Percentiles rank a stretch among this genome's conserved stretches.
Conservation (phyloP, 2,797 vertebrate genomes). For the Mastacembelus armatus region DNA sequence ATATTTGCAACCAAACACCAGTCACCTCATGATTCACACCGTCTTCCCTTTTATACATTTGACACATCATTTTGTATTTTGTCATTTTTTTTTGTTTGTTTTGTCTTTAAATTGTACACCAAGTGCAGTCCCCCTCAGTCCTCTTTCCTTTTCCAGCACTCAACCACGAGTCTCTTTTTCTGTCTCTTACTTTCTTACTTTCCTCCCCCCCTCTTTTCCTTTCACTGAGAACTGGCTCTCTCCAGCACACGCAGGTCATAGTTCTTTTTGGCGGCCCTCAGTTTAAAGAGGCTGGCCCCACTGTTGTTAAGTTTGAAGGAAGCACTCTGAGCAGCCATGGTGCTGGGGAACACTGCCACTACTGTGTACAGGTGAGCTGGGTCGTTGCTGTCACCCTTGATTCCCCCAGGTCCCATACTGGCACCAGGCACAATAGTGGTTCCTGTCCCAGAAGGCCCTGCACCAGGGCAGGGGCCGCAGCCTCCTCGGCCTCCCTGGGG, state of each 20-base stretch:
- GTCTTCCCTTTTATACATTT: slow-evolving; percentile 80
- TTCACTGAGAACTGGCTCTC: slow-evolving; percentile 96
- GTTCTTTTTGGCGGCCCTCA: slow-evolving; percentile 97
- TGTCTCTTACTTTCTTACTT: slow-evolving; percentile 51
- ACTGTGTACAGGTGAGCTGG: slow-evolving; percentile 97
- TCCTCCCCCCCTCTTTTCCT: slow-evolving; percentile 58
- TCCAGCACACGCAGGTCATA: slow-evolving; percentile 97
- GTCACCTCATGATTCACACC: slow-evolving; percentile 75
- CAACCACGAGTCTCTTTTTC: slow-evolving; percentile 63
- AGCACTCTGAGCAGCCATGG: slow-evolving; percentile 96
- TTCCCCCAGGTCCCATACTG: slow-evolving; percentile 77
- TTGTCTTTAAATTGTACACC: slow-evolving; percentile 71
- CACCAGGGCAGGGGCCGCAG: slow-evolving; percentile 54
- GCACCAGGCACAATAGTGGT: slow-evolving; percentile 65
- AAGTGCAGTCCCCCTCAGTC: slow-evolving; percentile 69
- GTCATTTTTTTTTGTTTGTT: slow-evolving; percentile 35
- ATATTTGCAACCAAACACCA: slow-evolving; percentile 74
- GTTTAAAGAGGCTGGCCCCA: slow-evolving; percentile 93
- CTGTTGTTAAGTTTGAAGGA: slow-evolving; percentile 99
- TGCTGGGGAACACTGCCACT: slow-evolving; percentile 98
- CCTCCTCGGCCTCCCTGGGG: slow-evolving; percentile 88
- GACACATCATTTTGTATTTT: slow-evolving; percentile 66
- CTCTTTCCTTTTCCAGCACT: slow-evolving; percentile 64
- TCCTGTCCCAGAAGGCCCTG: slow-evolving; percentile 49
- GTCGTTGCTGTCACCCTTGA: slow-evolving; percentile 85